These are phyloP conservation scores for Gonocerus acuteangulatus DNA, from an alignment of 2,888 invertebrate genomes.

Conservation along the genomic window DNA sequence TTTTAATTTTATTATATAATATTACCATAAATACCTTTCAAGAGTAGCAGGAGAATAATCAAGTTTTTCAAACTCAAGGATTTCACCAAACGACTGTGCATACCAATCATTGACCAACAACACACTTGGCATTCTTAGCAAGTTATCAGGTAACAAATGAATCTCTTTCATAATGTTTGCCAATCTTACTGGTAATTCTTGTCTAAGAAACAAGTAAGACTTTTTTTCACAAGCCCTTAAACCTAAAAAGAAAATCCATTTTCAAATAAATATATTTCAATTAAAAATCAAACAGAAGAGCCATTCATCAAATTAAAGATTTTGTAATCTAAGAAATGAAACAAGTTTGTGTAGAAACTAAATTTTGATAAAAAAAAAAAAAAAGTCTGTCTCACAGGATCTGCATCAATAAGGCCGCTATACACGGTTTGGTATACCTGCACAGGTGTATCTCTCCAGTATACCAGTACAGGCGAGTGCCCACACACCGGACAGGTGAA, in stretches of 20 bases:
- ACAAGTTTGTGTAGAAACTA: no score
- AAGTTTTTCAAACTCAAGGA: conserved; percentile 83
- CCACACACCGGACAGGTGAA: no score
- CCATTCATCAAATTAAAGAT: no score
- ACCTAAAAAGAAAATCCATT: conserved; percentile 51
- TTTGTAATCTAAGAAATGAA: no score
- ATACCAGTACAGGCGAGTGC: no score
- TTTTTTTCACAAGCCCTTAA: conserved; percentile 82
- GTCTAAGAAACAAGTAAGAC: conserved; percentile 87
- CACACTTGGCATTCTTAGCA: conserved; percentile 89
- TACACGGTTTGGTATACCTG: no score
- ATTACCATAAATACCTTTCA: conserved; percentile 49
- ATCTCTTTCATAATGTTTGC: conserved; percentile 99
- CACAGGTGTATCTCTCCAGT: no score
- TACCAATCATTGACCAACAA: conserved; percentile 91
- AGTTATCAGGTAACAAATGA: conserved; percentile 83
- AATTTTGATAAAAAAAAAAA: no score
- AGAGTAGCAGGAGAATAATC: conserved; percentile 60
- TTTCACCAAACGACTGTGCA: conserved; percentile 87
- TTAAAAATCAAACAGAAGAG: neutral
- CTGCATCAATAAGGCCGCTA: no score
- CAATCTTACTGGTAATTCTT: conserved; percentile 93
- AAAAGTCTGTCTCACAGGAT: no score
- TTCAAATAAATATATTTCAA: neutral
- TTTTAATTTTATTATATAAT: no score